Conservation (phyloP, 2,888 invertebrate genomes). For the Zaprionus bogoriensis region DNA sequence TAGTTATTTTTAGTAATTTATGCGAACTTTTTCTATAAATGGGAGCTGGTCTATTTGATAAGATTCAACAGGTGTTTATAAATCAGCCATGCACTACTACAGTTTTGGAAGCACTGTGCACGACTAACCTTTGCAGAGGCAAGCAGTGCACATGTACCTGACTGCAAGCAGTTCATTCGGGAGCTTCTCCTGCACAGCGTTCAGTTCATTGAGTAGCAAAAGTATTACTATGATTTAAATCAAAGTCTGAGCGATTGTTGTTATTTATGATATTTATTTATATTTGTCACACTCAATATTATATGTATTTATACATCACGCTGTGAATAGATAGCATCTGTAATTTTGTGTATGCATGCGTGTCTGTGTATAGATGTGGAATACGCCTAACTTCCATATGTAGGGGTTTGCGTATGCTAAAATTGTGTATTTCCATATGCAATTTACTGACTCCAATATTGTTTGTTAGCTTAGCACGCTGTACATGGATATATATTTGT, state of each 20-base stretch:
- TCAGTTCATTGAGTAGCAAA: no score
- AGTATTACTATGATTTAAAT: not conserved
- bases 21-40: no score
- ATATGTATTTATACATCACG: slow-evolving; percentile 29
- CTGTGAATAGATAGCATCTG: slow-evolving; percentile 29
- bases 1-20: no score
- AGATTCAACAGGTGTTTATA: no score
- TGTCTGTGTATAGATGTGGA: not conserved
- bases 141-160: slow-evolving; percentile 18
- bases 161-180: slow-evolving; percentile 28
- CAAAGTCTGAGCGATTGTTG: not conserved
- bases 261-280: slow-evolving; percentile 52
- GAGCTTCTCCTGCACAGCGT: not conserved
- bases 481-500: not conserved
- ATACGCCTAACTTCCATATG: not conserved
- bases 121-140: not conserved
- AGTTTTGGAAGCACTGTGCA: slow-evolving; percentile 15
- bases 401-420: not conserved
- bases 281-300: slow-evolving; percentile 53
- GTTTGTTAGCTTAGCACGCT: not conserved
- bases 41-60: no score
- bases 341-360: slow-evolving; percentile 18
- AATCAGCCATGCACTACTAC: not conserved
- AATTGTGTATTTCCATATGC: not conserved
- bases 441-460: not conserved